Conservation (phyloP, 2,888 invertebrate genomes). For the Perithous albicinctus region DNA sequence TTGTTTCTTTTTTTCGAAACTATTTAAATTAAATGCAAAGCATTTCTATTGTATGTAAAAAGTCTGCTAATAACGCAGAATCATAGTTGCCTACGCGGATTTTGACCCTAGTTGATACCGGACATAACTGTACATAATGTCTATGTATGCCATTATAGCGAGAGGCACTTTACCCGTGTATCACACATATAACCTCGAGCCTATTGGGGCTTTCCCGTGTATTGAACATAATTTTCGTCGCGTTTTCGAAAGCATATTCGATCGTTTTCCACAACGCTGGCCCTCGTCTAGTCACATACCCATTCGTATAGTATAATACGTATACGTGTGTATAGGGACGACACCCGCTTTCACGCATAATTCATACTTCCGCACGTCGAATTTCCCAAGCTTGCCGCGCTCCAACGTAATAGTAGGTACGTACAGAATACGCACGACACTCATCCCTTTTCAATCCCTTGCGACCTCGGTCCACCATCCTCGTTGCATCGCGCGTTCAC, state of each 20-base stretch:
- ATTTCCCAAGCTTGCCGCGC: slow-evolving; percentile 44
- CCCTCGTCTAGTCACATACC: slow-evolving; percentile 25
- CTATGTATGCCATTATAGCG: slow-evolving; percentile 34
- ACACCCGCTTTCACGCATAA: slow-evolving; percentile 56
- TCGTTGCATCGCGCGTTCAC: slow-evolving; percentile 45
- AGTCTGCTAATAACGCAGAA: not conserved
- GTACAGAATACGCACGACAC: slow-evolving; percentile 39
- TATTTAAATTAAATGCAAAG: not conserved
- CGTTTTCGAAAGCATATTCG: slow-evolving; percentile 50
- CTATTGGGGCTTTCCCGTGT: slow-evolving; percentile 26
- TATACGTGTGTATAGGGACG: slow-evolving; percentile 18
- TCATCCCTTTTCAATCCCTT: slow-evolving; percentile 43
- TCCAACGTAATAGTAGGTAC: slow-evolving; percentile 23
- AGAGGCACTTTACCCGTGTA: slow-evolving; percentile 30
- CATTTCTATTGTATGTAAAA: not conserved
- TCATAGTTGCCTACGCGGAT: not conserved
- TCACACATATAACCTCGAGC: slow-evolving; percentile 25
- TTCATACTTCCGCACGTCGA: slow-evolving; percentile 56
- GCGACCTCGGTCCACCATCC: slow-evolving; percentile 38
- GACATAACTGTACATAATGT: slow-evolving; percentile 8
- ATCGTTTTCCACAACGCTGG: slow-evolving; percentile 57
- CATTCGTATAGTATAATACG: slow-evolving; percentile 33
- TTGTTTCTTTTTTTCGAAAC: no score
- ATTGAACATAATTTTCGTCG: slow-evolving; percentile 54
- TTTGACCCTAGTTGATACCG: not conserved